Evolutionary conservation across 2,888 invertebrate genomes (phyloP), one percentile per base, ranked within the genome.

Genomic region (Rutpela maculata): DNA sequence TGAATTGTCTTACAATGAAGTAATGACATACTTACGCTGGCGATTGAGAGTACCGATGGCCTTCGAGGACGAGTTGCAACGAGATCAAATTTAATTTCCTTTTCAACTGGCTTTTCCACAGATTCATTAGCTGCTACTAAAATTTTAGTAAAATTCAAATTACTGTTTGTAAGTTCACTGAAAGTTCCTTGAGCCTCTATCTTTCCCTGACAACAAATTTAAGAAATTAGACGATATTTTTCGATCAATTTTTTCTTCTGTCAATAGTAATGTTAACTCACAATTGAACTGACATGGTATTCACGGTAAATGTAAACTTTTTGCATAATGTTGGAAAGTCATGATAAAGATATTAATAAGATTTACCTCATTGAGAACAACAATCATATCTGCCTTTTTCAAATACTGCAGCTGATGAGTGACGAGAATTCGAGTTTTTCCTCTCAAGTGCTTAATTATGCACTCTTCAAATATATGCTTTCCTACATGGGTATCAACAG

Each of bases 401-500:
- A 93, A 87, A 83, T 92, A 93, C 84, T 95, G 95, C 50, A 94
- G 87, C 85, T 95, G 95, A 89, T 95, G 95, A 0, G 95, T 95
- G 38, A 94, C 93, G 15, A 95, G 90, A 78, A 95, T 91, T 75
- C 93, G 88, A 0, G 93, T 93, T 86, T 93, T 93, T 7, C 91
- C 88, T 68, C 88, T 89, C 78, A 95, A 88, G 73, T 90, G 89
- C 12, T 90, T 89, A 7, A 90, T 89, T 65, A 95, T 93, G 66
- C 95, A 96, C 89, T 95, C 92, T 69, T 95, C 92, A 85, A 95
- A 95, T 7, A 96, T 89, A 88, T 95, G 94, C 76, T 93, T 92
- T 0, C 95, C 94, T n/a, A 96, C 95, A 78, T 93, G 93, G 0
- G 94, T 91, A 88, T 96, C 96, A 0, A 96, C 95, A 0, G 96